A percentile compares a stretch with the other conserved stretches of the same genome.
Evolutionary conservation across 2,113 vertebrate genomes (phyloP).

Genomic region (Megaleporinus macrocephalus): DNA sequence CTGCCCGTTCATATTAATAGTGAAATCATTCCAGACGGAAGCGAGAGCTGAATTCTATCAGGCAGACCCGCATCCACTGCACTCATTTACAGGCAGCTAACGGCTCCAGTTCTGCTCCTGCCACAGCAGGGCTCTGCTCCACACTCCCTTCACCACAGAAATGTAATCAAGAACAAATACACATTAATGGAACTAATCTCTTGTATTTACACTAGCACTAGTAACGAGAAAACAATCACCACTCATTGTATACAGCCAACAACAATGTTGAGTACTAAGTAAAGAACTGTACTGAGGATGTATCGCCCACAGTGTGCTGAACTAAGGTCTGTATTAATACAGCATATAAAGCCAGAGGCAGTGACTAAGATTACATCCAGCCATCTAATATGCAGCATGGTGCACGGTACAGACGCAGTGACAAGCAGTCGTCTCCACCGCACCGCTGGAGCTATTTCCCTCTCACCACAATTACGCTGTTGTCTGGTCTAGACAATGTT

Average conservation of each 20-base stretch:
- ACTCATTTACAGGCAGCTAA: slow-evolving; percentile 38
- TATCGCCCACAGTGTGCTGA: not conserved
- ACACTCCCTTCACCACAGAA: slow-evolving; percentile 1
- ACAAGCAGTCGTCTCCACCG: not conserved
- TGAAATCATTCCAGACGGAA: slow-evolving; percentile 60
- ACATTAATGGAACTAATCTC: not conserved
- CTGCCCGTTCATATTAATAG: slow-evolving; percentile 45
- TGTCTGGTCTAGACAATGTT: slow-evolving; percentile 27
- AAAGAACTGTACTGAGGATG: not conserved
- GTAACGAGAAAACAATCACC: not conserved
- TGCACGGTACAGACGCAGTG: not conserved
- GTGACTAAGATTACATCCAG: not conserved
- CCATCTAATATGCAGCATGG: not conserved
- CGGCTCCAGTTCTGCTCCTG: slow-evolving; percentile 22
- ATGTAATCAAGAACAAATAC: slow-evolving; percentile 35
- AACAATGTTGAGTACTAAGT: not conserved
- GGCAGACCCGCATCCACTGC: slow-evolving; percentile 36
- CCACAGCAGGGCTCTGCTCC: not conserved
- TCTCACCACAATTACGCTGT: slow-evolving; percentile 20
- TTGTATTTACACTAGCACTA: slow-evolving; percentile 1
- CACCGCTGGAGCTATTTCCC: not conserved
- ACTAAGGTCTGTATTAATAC: not conserved
- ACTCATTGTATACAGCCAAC: not conserved
- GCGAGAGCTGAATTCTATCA: slow-evolving; percentile 56
- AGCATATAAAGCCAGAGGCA: not conserved